Evolutionary conservation across 2,888 invertebrate species (phyloP).

Genomic region (Heliconius cydno): DNA sequence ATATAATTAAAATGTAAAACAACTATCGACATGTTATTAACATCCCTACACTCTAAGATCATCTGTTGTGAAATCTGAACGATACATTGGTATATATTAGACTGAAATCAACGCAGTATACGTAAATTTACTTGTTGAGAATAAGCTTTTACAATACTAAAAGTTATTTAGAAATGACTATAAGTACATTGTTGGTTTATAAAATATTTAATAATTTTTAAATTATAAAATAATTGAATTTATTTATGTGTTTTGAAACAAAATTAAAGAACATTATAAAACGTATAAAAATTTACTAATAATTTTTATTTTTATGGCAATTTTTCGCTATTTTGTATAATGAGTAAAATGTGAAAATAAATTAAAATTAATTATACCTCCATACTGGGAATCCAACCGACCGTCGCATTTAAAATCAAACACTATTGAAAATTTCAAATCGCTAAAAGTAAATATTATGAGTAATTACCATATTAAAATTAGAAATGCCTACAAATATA

Average conservation of each 20-base stretch:
- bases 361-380: too few relatives aligned
- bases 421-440: too few relatives aligned
- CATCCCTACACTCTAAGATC: conserved; percentile 57
- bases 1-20: neutral
- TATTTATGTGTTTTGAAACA: neutral
- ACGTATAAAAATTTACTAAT: too few relatives aligned
- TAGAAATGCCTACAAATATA: neutral
- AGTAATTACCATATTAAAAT: neutral
- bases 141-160: neutral
- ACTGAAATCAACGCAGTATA: conserved; percentile 67
- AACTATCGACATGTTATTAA: conserved; percentile 44
- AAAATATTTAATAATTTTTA: neutral
- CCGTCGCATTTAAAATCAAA: too few relatives aligned
- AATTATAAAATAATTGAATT: neutral
- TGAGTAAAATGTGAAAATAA: too few relatives aligned
- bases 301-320: too few relatives aligned
- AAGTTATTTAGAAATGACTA: neutral
- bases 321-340: too few relatives aligned
- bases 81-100: conserved; percentile 77
- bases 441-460: too few relatives aligned
- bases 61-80: conserved; percentile 66
- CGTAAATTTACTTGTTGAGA: conserved; percentile 40
- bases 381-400: too few relatives aligned
- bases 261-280: neutral
- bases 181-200: neutral